Conservation (phyloP, 2,888 invertebrate genomes). For the Dichetophora obliterata region DNA sequence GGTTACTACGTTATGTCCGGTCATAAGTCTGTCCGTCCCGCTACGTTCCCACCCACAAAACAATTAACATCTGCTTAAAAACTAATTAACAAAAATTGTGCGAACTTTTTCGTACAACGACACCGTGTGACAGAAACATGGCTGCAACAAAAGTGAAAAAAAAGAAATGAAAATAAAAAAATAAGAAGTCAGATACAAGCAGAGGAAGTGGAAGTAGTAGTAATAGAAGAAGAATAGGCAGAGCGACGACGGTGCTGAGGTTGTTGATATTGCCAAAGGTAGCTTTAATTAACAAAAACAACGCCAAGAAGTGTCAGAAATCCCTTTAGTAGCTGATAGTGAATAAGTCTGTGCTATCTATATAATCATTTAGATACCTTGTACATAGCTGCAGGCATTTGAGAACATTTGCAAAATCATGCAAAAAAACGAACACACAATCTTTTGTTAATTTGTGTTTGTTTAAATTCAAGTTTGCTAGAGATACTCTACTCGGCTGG, state of each 20-base stretch:
- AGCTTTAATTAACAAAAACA: too few species aligned
- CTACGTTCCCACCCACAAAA: conserved; percentile 32
- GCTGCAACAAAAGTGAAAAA: neutral
- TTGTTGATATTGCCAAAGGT: conserved; percentile 10
- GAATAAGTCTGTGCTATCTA: neutral
- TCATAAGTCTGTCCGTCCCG: neutral
- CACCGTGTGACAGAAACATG: conserved; percentile 11
- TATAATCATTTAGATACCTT: neutral
- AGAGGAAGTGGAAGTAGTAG: neutral
- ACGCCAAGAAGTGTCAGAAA: neutral
- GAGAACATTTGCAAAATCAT: too few species aligned
- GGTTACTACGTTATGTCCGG: neutral
- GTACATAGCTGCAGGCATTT: neutral
- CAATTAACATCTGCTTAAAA: conserved; percentile 40
- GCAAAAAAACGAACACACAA: neutral
- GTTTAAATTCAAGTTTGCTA: neutral
- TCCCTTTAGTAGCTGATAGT: conserved; percentile 6
- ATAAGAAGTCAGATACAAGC: neutral
- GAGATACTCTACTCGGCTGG: neutral
- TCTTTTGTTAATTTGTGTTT: conserved; percentile 7
- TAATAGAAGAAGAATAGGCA: neutral
- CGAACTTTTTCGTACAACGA: conserved; percentile 24
- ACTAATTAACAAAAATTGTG: conserved; percentile 35
- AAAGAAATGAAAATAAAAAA: neutral
- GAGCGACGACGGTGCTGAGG: neutral